A percentile compares a stretch with the other conserved stretches of the same genome.
phyloP scores from a whole-genome alignment of 2,797 vertebrate species.

The Dicrostonyx torquatus region DNA sequence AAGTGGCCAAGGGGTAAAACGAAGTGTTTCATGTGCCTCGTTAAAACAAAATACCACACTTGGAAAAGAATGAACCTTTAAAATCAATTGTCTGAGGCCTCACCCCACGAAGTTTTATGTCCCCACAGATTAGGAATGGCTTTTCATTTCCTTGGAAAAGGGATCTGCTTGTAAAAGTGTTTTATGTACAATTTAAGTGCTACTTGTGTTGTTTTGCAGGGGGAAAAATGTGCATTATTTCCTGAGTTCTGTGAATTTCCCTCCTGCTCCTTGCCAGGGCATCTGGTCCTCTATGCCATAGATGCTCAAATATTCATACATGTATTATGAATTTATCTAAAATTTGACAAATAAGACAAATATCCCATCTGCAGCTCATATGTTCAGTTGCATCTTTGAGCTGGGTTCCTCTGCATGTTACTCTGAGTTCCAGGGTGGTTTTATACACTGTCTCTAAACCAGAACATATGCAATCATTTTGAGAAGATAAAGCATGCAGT shows the following conservation, averaged over 20 bases:
- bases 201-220: slow-evolving; percentile 9
- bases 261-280: slow-evolving; percentile 5
- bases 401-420: neutral
- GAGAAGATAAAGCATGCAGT: neutral
- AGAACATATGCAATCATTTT: neutral
- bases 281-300: neutral
- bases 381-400: slow-evolving; percentile 21
- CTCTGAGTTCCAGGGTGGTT: neutral
- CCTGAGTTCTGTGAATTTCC: neutral
- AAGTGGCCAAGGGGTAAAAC: slow-evolving; percentile 55
- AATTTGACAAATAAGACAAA: slow-evolving; percentile 32
- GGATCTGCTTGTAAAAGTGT: slow-evolving; percentile 69
- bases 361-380: neutral
- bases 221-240: neutral
- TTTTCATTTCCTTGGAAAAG: slow-evolving; percentile 67
- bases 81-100: slow-evolving; percentile 73
- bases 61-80: slow-evolving; percentile 69
- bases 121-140: slow-evolving; percentile 52
- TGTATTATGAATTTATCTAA: neutral
- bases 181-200: slow-evolving; percentile 73
- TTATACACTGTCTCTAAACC: neutral
- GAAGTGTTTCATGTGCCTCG: slow-evolving; percentile 61
- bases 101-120: slow-evolving; percentile 73
- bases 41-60: slow-evolving; percentile 73
- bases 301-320: neutral